A percentile compares a stretch with the other conserved stretches of the same genome.
Evolutionary conservation across 2,888 invertebrate genomes (phyloP).

Genomic region (Pseudeuparius sepicola): DNA sequence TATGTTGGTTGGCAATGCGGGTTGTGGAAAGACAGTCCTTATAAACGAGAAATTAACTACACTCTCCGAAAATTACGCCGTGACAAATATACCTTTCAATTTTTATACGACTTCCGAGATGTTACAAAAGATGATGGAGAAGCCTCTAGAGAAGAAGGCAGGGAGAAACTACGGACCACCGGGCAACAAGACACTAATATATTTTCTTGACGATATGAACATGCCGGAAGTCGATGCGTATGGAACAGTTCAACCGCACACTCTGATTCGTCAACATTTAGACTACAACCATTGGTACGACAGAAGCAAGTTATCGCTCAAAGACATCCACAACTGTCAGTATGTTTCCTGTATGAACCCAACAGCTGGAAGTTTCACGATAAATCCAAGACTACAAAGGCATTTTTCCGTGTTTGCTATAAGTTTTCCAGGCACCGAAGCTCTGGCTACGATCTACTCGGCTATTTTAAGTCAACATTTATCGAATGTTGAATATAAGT

Average conservation of each 20-base stretch:
- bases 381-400: constrained; percentile 85
- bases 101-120: constrained; percentile 93
- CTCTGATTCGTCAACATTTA: constrained; percentile 87
- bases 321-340: constrained; percentile 95
- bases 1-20: constrained; percentile 90
- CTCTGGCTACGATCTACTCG: constrained; percentile 79
- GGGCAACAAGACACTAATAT: constrained; percentile 84
- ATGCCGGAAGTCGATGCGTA: constrained; percentile 90
- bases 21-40: constrained; percentile 87
- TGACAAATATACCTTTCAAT: constrained; percentile 91
- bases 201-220: constrained; percentile 96
- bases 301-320: constrained; percentile 73
- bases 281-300: constrained; percentile 97
- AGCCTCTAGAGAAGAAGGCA: constrained; percentile 92
- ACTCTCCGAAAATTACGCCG: constrained; percentile 75
- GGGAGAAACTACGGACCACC: constrained; percentile 91
- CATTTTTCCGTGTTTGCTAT: constrained; percentile 86
- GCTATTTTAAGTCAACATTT: constrained; percentile 83
- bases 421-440: constrained; percentile 65
- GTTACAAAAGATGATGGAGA: constrained; percentile 87
- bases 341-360: constrained; percentile 98
- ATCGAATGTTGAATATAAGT: constrained; percentile 70
- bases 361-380: constrained; percentile 93
- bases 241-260: constrained; percentile 94
- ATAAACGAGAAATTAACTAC: constrained; percentile 61